These are phyloP conservation scores for Caenorhabditis sp. DNA, from an alignment of 2,888 invertebrate genomes.

Conservation along the genomic window DNA sequence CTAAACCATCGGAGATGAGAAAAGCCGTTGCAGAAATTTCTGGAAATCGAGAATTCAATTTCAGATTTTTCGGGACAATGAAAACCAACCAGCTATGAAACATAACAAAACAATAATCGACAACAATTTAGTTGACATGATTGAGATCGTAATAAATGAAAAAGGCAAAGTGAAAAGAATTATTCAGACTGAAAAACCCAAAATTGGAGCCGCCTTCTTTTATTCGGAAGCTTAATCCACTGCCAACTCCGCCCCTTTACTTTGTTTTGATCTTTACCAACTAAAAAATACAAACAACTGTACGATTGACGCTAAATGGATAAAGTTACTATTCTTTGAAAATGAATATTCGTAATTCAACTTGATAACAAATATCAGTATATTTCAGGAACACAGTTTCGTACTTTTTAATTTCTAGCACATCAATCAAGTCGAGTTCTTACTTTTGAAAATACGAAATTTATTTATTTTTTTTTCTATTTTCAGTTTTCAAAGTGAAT, in stretches of 20 bases:
- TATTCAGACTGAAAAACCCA: neutral
- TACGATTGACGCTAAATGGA: neutral
- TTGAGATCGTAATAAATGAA: neutral
- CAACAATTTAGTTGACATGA: conserved; percentile 17
- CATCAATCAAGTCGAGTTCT: neutral
- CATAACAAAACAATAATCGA: conserved; percentile 15
- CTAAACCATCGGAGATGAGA: neutral
- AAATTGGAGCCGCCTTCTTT: neutral
- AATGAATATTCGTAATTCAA: too few species aligned
- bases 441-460: neutral
- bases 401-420: neutral
- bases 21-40: neutral
- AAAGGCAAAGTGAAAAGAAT: neutral
- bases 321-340: too few species aligned
- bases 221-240: neutral
- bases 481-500: neutral
- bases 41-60: neutral
- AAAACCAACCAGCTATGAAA: conserved; percentile 17
- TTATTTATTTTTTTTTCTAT: neutral
- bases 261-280: neutral
- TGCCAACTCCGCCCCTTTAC: neutral
- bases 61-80: neutral
- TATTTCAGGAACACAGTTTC: neutral
- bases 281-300: neutral
- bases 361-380: too few species aligned